A percentile compares a stretch with the other conserved stretches of the same genome.
Evolutionary conservation across 2,113 vertebrate species (phyloP).

Genomic region (Eubucco bourcierii): DNA sequence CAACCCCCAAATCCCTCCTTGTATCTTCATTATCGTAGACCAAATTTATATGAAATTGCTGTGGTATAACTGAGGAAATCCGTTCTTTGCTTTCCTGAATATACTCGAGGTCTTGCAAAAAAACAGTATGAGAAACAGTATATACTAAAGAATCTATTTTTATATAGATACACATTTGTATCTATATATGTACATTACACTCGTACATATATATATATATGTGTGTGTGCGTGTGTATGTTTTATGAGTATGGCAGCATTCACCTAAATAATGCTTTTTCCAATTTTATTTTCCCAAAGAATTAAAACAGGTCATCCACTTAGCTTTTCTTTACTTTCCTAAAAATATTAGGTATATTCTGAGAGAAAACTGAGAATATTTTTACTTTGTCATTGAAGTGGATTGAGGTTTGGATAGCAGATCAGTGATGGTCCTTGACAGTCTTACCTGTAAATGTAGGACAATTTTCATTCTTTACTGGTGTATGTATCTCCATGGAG

Average conservation of each 20-base stretch:
- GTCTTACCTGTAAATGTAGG: neutral
- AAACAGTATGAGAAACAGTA: neutral
- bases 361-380: neutral
- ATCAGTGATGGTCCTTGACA: neutral
- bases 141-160: neutral
- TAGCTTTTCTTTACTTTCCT: neutral
- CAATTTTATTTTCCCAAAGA: neutral
- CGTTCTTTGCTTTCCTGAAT: neutral
- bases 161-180: neutral
- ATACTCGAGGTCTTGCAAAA: neutral
- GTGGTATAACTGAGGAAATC: neutral
- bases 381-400: neutral
- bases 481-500: neutral
- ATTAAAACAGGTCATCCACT: neutral
- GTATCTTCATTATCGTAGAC: neutral
- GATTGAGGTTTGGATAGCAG: neutral
- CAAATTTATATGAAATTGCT: neutral
- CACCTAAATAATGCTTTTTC: neutral
- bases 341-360: neutral
- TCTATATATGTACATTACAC: neutral
- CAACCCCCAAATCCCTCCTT: neutral
- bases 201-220: no score
- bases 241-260: neutral
- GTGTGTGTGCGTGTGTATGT: neutral
- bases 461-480: neutral